Evolutionary conservation across 92 coral and sea anemone species (phyloP).

Genomic region (Epizoanthus ramosus): DNA sequence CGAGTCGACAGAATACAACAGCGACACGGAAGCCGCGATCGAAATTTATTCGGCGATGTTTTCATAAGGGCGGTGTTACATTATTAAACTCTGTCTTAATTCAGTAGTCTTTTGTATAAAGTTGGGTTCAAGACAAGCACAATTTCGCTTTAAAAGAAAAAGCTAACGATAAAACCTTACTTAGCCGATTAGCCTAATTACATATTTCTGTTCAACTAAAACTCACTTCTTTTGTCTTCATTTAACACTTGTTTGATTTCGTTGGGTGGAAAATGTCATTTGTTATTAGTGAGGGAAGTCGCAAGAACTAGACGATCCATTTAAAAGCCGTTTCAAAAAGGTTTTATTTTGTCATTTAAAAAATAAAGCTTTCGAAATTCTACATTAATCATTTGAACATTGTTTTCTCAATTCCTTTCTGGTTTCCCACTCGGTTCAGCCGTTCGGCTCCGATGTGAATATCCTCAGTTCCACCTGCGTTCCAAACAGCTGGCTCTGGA

Average conservation of each 20-base stretch:
- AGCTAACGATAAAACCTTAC: neutral
- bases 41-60: conserved; percentile 24
- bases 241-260: conserved; percentile 38
- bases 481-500: conserved; percentile 29
- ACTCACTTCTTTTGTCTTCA: conserved; percentile 23
- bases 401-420: conserved; percentile 25
- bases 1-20: conserved; percentile 16
- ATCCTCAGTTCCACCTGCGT: conserved; percentile 21
- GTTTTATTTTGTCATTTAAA: conserved; percentile 13
- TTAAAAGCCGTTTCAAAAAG: conserved; percentile 4
- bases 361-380: conserved; percentile 9
- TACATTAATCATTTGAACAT: conserved; percentile 32
- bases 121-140: conserved; percentile 13
- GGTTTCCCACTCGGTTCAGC: conserved; percentile 33
- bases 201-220: conserved; percentile 34
- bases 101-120: conserved; percentile 6
- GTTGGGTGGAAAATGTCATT: conserved; percentile 22
- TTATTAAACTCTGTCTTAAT: conserved; percentile 38
- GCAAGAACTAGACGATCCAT: conserved; percentile 10
- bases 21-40: conserved; percentile 40
- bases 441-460: conserved; percentile 19
- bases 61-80: conserved; percentile 39
- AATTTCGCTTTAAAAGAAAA: conserved; percentile 9
- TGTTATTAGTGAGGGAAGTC: conserved; percentile 25
- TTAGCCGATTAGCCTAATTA: conserved; percentile 40